These are phyloP conservation scores for Orussus abietinus DNA, from an alignment of 1,140 invertebrate genomes.

Conservation along the genomic window DNA sequence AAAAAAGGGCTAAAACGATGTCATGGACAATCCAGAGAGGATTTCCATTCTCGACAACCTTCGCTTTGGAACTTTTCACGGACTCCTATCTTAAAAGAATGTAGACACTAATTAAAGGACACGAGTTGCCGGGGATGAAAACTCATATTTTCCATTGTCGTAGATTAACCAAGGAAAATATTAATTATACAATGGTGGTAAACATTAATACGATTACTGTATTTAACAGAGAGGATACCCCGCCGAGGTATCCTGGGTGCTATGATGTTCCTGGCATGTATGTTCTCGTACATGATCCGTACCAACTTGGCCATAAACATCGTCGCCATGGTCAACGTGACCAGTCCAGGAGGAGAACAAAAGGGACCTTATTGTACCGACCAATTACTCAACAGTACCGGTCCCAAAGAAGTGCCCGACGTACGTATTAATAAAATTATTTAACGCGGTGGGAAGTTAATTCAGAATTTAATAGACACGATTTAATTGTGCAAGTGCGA, in stretches of 20 bases:
- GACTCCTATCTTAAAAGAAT: no score
- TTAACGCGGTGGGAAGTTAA: conserved; percentile 1
- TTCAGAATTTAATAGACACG: not conserved
- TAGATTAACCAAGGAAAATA: no score
- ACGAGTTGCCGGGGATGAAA: no score
- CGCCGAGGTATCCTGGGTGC: conserved; percentile 59
- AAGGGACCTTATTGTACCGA: conserved; percentile 16
- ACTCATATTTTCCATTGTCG: no score
- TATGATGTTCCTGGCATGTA: conserved; percentile 68
- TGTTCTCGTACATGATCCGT: conserved; percentile 68
- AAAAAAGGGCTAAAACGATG: no score
- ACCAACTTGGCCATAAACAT: conserved; percentile 72
- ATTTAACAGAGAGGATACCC: conserved; percentile 42
- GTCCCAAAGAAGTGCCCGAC: conserved; percentile 33
- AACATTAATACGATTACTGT: no score
- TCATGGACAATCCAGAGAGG: no score
- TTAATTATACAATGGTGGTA: no score
- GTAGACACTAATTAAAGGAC: no score
- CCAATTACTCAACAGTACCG: conserved; percentile 28
- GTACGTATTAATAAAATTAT: conserved; percentile 14
- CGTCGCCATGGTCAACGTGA: conserved; percentile 62
- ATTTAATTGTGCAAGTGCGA: conserved; percentile 4
- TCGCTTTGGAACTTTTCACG: no score
- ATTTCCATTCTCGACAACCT: no score
- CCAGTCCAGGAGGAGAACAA: conserved; percentile 16